Conservation (phyloP, 2,888 invertebrate genomes). For the Phengaris alcon region DNA sequence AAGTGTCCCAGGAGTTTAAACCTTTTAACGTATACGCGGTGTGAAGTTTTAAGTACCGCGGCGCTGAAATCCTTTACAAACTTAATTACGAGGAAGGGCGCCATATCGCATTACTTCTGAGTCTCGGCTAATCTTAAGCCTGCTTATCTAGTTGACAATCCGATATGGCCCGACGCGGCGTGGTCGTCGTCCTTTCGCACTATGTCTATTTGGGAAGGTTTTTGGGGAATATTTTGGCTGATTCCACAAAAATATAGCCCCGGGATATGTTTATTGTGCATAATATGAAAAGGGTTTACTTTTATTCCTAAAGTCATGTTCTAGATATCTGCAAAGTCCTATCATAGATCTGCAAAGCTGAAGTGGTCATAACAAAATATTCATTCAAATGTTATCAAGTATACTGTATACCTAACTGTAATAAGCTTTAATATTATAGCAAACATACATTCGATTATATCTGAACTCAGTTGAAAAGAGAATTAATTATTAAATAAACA, state of each 20-base stretch:
- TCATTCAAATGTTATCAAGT: too few species aligned
- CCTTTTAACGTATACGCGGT: not conserved
- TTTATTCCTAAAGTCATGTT: not conserved
- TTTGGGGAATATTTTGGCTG: not conserved
- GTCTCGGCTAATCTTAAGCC: not conserved
- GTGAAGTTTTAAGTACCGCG: not conserved
- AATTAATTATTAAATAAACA: too few species aligned
- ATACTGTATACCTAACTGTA: too few species aligned
- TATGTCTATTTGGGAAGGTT: not conserved
- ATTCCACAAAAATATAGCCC: not conserved
- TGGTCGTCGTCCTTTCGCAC: not conserved
- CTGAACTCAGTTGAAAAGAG: too few species aligned
- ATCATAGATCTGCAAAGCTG: too few species aligned
- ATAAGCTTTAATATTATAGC: too few species aligned
- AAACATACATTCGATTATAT: too few species aligned
- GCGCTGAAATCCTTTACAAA: not conserved
- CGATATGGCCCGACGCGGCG: not conserved
- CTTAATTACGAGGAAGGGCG: not conserved
- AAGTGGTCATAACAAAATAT: too few species aligned
- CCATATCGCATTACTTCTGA: not conserved
- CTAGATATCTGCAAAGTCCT: too few species aligned
- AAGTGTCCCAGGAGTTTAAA: not conserved
- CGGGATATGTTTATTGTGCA: not conserved
- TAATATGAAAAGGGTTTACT: constrained; percentile 9
- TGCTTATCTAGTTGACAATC: not conserved